Evolutionary conservation across 1,140 invertebrate species (phyloP).

Genomic region (Pogonognathellus flavescens): DNA sequence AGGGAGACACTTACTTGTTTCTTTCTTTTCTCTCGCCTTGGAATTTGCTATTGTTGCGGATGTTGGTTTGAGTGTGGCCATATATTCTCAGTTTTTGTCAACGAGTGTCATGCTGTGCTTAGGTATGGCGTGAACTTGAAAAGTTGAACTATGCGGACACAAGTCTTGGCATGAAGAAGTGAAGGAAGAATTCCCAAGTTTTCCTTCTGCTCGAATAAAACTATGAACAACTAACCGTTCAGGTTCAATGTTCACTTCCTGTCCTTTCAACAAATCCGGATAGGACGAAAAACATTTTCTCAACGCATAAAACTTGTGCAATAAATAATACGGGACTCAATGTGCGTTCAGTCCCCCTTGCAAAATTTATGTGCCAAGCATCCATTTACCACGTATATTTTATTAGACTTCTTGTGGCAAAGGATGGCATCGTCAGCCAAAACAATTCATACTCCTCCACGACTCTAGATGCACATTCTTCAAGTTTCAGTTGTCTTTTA

Average conservation of each 20-base stretch:
- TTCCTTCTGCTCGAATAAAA: neutral
- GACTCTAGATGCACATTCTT: no score
- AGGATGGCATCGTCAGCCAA: neutral
- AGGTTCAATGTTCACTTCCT: neutral
- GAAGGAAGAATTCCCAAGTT: neutral
- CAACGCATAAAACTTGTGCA: constrained; percentile 3
- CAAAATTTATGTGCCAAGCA: constrained; percentile 3
- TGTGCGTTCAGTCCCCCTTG: constrained; percentile 8
- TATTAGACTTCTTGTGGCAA: constrained; percentile 25
- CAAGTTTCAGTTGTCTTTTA: no score
- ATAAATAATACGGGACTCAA: constrained; percentile 29
- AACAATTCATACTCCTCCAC: neutral
- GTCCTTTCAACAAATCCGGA: neutral
- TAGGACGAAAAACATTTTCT: constrained; percentile 1
- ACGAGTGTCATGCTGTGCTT: constrained; percentile 5
- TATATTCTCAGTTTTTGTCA: neutral
- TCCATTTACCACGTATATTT: constrained; percentile 21
- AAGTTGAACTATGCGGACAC: neutral
- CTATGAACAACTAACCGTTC: neutral
- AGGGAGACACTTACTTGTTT: neutral
- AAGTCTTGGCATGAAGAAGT: neutral
- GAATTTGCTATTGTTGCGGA: no score
- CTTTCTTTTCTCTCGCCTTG: neutral
- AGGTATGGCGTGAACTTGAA: neutral
- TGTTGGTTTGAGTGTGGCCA: neutral